Evolutionary conservation across 1,140 invertebrate species (phyloP).

Genomic region (Orussus abietinus): DNA sequence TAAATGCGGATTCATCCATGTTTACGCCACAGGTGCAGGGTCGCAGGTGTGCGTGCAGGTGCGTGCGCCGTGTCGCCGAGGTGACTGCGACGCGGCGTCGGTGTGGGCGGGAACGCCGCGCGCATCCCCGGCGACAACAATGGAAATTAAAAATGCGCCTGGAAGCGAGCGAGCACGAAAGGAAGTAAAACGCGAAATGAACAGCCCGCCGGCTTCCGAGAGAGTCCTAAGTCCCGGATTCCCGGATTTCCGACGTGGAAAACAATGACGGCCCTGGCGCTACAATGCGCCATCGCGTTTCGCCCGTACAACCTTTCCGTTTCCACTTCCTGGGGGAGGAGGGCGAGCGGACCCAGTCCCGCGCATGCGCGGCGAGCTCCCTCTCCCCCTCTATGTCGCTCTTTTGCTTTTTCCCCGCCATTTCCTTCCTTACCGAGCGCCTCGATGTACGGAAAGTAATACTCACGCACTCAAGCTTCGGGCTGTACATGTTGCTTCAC

Average conservation of each 20-base stretch:
- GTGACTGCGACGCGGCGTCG: constrained; percentile 6
- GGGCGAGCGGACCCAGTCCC: too few species aligned
- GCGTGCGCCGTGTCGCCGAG: constrained; percentile 10
- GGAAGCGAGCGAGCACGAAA: constrained; percentile 22
- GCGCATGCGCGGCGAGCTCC: too few species aligned
- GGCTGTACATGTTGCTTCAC: too few species aligned
- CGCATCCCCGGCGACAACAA: constrained; percentile 24
- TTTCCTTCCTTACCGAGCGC: constrained; percentile 2
- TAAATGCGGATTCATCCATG: too few species aligned
- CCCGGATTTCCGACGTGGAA: constrained; percentile 36
- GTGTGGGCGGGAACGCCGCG: constrained; percentile 1
- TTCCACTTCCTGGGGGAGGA: too few species aligned
- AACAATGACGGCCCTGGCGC: constrained; percentile 28
- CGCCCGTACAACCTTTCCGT: too few species aligned
- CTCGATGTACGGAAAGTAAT: too few species aligned
- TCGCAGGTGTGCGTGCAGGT: constrained; percentile 4
- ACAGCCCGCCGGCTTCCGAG: constrained; percentile 21
- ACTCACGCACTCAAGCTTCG: too few species aligned
- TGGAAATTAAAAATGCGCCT: constrained; percentile 34
- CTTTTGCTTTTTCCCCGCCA: constrained; percentile 19
- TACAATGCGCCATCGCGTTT: constrained; percentile 29
- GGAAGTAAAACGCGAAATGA: constrained; percentile 30
- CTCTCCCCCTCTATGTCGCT: constrained; percentile 24
- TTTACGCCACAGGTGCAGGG: too few species aligned
- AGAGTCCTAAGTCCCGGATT: constrained; percentile 22